phyloP scores from a whole-genome alignment of 2,888 invertebrate genomes.

The Marasmarcha lunaedactyla region DNA sequence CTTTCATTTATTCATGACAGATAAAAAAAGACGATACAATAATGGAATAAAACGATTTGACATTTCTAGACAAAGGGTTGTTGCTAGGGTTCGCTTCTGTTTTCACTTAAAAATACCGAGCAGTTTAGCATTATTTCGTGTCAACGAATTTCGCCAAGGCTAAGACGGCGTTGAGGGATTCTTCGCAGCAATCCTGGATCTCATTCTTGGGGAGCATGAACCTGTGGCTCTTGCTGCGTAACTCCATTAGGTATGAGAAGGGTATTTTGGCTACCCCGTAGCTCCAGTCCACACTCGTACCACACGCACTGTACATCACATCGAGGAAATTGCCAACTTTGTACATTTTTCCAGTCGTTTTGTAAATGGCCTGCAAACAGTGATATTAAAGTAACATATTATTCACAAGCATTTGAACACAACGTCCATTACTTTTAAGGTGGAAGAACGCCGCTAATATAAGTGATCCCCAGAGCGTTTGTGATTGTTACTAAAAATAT shows the following conservation, averaged over 20 bases:
- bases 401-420: not conserved
- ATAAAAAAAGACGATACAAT: too few species aligned
- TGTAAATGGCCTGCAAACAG: slow-evolving; percentile 46
- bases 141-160: slow-evolving; percentile 44
- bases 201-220: slow-evolving; percentile 43
- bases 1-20: too few species aligned
- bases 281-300: slow-evolving; percentile 62
- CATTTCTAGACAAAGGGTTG: too few species aligned
- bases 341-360: slow-evolving; percentile 48
- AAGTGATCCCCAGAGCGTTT: too few species aligned
- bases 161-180: slow-evolving; percentile 36
- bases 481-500: too few species aligned
- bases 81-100: not conserved
- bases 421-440: not conserved
- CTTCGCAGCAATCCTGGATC: slow-evolving; percentile 44
- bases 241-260: slow-evolving; percentile 50
- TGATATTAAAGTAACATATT: not conserved
- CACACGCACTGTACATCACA: slow-evolving; percentile 51
- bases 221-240: slow-evolving; percentile 43
- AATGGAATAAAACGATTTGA: too few species aligned
- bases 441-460: too few species aligned
- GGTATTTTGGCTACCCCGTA: slow-evolving; percentile 53
- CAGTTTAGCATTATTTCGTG: slow-evolving; percentile 36
- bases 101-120: slow-evolving; percentile 13
- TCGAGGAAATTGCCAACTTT: slow-evolving; percentile 60